Percentiles rank a stretch among this genome's conserved stretches.
Evolutionary conservation across 2,888 invertebrate species (phyloP).

Genomic region (Xylocampa areola): DNA sequence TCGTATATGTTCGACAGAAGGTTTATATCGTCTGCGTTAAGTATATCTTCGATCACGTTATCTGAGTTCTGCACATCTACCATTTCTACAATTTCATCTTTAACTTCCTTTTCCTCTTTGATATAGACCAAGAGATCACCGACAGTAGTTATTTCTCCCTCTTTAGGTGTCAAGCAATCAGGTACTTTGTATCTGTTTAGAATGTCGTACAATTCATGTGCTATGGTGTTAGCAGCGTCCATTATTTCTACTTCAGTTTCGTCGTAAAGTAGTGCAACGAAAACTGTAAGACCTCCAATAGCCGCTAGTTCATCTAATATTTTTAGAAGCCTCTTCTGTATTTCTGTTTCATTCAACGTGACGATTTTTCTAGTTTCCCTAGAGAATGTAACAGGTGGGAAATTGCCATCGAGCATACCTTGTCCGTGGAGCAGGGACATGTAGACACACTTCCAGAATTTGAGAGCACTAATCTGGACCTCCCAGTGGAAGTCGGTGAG

Average conservation of each 20-base stretch:
- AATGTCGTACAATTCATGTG: conserved; percentile 87
- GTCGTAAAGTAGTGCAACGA: conserved; percentile 91
- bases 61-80: conserved; percentile 52
- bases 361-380: conserved; percentile 94
- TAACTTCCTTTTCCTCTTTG: conserved; percentile 63
- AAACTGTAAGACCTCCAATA: conserved; percentile 92
- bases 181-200: conserved; percentile 89
- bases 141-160: conserved; percentile 67
- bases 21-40: conserved; percentile 91
- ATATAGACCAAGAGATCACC: conserved; percentile 70
- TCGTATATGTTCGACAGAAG: conserved; percentile 91
- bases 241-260: conserved; percentile 93
- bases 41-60: conserved; percentile 91
- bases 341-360: conserved; percentile 91
- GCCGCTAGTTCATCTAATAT: conserved; percentile 92
- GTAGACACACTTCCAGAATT: conserved; percentile 93
- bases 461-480: conserved; percentile 92
- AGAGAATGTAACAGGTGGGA: conserved; percentile 94
- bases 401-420: conserved; percentile 95
- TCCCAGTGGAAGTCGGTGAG: conserved; percentile 95
- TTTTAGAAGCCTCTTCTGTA: conserved; percentile 91
- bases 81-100: conserved; percentile 57
- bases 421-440: conserved; percentile 91
- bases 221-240: conserved; percentile 89
- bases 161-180: conserved; percentile 67